These are phyloP conservation scores for Turnix velox DNA, from an alignment of 2,113 vertebrate genomes.

Conservation along the genomic window DNA sequence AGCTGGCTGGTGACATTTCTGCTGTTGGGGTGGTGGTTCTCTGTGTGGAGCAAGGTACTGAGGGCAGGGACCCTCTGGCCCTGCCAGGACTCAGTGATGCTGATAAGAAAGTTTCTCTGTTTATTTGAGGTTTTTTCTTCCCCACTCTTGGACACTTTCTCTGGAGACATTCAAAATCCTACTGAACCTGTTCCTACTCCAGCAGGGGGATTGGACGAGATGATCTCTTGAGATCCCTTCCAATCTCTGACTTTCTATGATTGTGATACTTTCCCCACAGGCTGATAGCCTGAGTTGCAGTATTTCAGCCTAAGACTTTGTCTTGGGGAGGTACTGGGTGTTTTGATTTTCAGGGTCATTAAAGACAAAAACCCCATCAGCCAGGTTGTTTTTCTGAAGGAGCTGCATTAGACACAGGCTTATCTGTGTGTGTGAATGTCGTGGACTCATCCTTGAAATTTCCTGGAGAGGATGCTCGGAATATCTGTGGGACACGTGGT, in stretches of 20 bases:
- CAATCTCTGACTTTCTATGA: too few relatives aligned
- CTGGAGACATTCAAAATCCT: too few relatives aligned
- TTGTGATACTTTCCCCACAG: neutral
- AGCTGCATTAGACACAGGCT: fast-evolving
- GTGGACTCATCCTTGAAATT: neutral
- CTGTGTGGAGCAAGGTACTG: neutral
- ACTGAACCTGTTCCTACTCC: too few relatives aligned
- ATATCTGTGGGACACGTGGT: neutral
- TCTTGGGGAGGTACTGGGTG: neutral
- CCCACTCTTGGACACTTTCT: fast-evolving
- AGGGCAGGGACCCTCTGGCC: neutral
- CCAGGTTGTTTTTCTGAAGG: neutral
- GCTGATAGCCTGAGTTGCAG: neutral
- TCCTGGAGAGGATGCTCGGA: neutral
- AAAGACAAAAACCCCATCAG: neutral
- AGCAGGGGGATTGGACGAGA: too few relatives aligned
- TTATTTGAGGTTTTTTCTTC: neutral
- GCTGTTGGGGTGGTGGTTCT: fast-evolving
- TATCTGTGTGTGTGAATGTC: neutral
- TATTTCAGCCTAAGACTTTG: neutral
- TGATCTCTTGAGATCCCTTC: too few relatives aligned
- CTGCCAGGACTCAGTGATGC: neutral
- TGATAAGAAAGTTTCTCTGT: neutral
- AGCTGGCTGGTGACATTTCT: neutral
- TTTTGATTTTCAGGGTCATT: neutral